Evolutionary conservation across 2,797 vertebrate species (phyloP), one percentile per base, ranked within the genome.

Genomic region (Enteromius radiatus): DNA sequence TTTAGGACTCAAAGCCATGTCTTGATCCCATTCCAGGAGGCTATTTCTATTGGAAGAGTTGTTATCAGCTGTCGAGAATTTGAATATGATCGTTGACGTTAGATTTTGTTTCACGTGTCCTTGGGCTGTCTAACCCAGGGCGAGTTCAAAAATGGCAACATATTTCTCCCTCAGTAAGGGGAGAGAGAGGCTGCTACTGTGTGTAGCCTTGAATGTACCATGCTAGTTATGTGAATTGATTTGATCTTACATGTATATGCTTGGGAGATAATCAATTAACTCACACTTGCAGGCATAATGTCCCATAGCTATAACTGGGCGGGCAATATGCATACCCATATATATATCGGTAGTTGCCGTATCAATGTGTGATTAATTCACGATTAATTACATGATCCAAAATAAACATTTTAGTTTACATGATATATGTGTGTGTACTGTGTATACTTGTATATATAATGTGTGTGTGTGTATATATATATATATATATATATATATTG

Each of bases 51-150:
- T 71, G 31, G 56, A 81, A 43, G 77, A 31, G 31, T 71, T 78
- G 47, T 84, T 81, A 83, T 87, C 80, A 75, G 61, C 76, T 78
- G 47, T 80, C 1, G 36, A 74, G 71, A 76, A 78, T 78, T 65
- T 43, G 73, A 78, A 86, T 82, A 77, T 82, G 81, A 73, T 87
- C 77, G 70, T 81, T 41, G 68, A 76, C 61, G 41, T 84, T 61
- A 81, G 81, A 75, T 84, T 86, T 83, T 28, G 47, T 84, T 87
- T 87, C 69, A 78, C 14, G 10, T 85, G 86, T 74, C 86, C 84
- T 87, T 86, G 76, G 71, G 56, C 68, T 67, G 52, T 70, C 80
- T 80, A 23, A 59, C 61, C 70, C 11, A 45, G 78, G 73, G 59
- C 21, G 33, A 68, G 81, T 75, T 78, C 45, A 84, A 76, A 85